Percentiles rank a stretch among this genome's conserved stretches.
Evolutionary conservation across 2,113 vertebrate species (phyloP).

Genomic region (Amphiprion percula): DNA sequence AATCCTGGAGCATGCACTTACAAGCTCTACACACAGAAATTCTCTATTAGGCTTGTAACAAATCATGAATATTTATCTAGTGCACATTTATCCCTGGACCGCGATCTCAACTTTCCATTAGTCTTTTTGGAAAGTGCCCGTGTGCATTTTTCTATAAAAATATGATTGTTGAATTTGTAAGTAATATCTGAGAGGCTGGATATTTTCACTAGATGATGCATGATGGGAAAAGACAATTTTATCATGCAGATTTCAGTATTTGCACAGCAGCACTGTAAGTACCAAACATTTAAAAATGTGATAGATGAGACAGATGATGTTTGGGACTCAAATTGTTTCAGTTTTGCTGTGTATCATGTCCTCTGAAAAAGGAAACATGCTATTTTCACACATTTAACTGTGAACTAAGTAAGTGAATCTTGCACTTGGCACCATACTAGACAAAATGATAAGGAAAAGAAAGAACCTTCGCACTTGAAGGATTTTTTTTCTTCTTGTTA

Average conservation of each 20-base stretch:
- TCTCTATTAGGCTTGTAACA: slow-evolving; percentile 4
- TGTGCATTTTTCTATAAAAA: slow-evolving; percentile 7
- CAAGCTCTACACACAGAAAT: background rate
- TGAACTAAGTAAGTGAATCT: background rate
- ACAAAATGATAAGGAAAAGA: background rate
- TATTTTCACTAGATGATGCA: background rate
- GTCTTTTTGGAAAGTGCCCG: slow-evolving; percentile 11
- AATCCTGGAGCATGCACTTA: slow-evolving; percentile 7
- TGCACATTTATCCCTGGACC: background rate
- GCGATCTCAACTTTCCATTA: slow-evolving; percentile 26
- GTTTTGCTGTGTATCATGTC: too few species aligned
- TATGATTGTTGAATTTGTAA: slow-evolving; percentile 12
- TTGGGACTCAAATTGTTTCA: too few species aligned
- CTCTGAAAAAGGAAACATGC: too few species aligned
- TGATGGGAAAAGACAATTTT: background rate
- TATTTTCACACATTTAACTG: background rate
- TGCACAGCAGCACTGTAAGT: background rate
- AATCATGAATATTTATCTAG: slow-evolving; percentile 42
- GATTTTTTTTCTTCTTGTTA: background rate
- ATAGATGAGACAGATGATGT: too few species aligned
- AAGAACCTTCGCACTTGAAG: background rate
- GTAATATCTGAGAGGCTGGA: background rate
- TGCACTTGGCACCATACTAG: background rate
- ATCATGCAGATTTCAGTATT: background rate
- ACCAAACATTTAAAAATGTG: too few species aligned